These are phyloP conservation scores for Apteryx owenii DNA, from an alignment of 2,113 vertebrate species.

Conservation along the genomic window DNA sequence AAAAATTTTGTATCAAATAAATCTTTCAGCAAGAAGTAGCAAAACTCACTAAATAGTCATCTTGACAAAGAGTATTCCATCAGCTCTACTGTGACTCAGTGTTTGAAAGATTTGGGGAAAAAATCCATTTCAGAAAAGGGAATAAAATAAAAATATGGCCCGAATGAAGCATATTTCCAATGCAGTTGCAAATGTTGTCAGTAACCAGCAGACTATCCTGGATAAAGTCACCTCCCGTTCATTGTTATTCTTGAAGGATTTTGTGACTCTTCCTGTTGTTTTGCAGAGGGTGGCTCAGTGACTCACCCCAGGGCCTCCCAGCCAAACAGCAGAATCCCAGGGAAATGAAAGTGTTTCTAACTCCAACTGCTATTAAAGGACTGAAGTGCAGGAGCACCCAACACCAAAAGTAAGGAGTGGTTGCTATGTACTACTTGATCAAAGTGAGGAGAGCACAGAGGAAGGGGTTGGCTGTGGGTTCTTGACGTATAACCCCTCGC, in stretches of 20 bases:
- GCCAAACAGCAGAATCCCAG: not conserved
- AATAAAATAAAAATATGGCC: not conserved
- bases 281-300: not conserved
- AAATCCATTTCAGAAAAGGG: not conserved
- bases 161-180: not conserved
- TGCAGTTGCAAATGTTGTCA: not conserved
- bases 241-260: conserved; percentile 30
- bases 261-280: conserved; percentile 61
- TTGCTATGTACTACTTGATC: not conserved
- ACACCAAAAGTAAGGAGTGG: not conserved
- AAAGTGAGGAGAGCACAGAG: not conserved
- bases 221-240: conserved; percentile 12
- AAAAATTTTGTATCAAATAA: not conserved
- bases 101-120: not conserved
- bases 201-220: not conserved
- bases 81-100: not conserved
- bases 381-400: not conserved
- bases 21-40: not conserved
- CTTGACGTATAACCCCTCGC: not conserved
- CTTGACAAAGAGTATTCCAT: not conserved
- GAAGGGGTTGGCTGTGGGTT: not conserved
- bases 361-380: not conserved
- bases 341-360: not conserved
- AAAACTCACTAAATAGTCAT: not conserved
- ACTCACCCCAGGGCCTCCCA: conserved; percentile 20